phyloP scores from a whole-genome alignment of 2,113 vertebrate genomes.

The Pseudolaguvia tuberculata region DNA sequence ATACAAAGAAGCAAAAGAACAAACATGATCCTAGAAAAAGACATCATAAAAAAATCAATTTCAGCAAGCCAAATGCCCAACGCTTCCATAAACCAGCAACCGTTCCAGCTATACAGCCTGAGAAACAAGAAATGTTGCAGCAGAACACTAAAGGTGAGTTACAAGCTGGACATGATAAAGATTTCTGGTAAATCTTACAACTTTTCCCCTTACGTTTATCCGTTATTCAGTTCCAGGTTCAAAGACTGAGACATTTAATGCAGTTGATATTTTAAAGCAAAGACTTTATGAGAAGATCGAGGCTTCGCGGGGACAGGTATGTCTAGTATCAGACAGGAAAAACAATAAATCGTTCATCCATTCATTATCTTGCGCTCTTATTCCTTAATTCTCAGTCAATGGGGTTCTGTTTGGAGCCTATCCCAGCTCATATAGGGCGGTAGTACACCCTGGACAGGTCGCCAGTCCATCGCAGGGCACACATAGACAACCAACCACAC shows the following conservation, averaged over 20 bases:
- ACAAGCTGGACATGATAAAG: neutral
- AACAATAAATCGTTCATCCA: neutral
- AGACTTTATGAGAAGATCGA: slow-evolving; percentile 87
- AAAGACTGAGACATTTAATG: slow-evolving; percentile 60
- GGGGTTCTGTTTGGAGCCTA: too few relatives aligned
- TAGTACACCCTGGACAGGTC: too few relatives aligned
- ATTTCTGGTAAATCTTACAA: neutral
- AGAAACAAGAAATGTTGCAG: slow-evolving; percentile 1
- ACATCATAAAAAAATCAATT: slow-evolving; percentile 39
- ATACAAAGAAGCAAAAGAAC: slow-evolving; percentile 71
- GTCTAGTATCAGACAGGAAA: too few relatives aligned
- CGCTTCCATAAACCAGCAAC: slow-evolving; percentile 36
- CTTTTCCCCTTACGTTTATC: neutral
- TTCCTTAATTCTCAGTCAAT: too few relatives aligned
- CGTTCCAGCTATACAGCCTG: slow-evolving; percentile 29
- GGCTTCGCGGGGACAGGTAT: slow-evolving; percentile 80
- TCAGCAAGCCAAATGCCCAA: slow-evolving; percentile 44
- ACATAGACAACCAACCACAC: too few relatives aligned
- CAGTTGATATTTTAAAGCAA: slow-evolving; percentile 79
- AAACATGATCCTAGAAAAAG: slow-evolving; percentile 60
- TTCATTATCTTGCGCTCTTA: too few relatives aligned
- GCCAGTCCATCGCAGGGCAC: too few relatives aligned
- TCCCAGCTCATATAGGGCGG: too few relatives aligned
- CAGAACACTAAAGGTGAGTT: slow-evolving; percentile 52
- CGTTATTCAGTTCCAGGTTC: slow-evolving; percentile 48